These are phyloP conservation scores for Malurus alboscapulatus DNA, from an alignment of 2,113 vertebrate species.

Conservation along the genomic window DNA sequence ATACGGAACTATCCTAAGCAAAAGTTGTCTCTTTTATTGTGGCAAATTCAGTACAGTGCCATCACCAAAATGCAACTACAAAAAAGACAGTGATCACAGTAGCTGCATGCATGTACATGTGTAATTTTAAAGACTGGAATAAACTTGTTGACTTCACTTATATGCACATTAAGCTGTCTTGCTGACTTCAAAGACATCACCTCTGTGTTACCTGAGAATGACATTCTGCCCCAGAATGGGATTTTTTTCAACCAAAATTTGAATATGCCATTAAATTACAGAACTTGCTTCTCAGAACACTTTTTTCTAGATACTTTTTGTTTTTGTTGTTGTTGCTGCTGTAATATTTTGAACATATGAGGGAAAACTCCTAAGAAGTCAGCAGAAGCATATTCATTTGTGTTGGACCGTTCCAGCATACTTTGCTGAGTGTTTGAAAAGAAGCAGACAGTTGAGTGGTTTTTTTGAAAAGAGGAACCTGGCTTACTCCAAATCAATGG, in stretches of 20 bases:
- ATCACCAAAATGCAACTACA: conserved; percentile 16
- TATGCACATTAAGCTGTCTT: not conserved
- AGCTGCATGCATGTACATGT: not conserved
- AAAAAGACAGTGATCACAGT: conserved; percentile 11
- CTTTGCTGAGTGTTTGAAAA: not conserved
- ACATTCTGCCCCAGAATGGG: not conserved
- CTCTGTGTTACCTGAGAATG: not conserved
- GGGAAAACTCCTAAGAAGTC: not conserved
- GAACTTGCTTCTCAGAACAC: not conserved
- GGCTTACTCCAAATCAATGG: not conserved
- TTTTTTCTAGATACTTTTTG: not conserved
- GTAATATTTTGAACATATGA: not conserved
- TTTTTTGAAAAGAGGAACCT: not conserved
- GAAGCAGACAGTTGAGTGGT: not conserved
- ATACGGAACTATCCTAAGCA: not conserved
- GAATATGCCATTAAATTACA: not conserved
- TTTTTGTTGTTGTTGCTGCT: not conserved
- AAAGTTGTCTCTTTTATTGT: not conserved
- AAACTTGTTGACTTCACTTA: not conserved
- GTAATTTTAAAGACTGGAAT: conserved; percentile 7
- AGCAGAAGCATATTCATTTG: not conserved
- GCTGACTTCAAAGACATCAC: conserved; percentile 29
- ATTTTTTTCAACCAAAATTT: not conserved
- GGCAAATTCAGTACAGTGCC: not conserved
- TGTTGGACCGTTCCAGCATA: not conserved